These are phyloP conservation scores for Microtus pennsylvanicus DNA, from an alignment of 2,113 vertebrate species.

Conservation along the genomic window DNA sequence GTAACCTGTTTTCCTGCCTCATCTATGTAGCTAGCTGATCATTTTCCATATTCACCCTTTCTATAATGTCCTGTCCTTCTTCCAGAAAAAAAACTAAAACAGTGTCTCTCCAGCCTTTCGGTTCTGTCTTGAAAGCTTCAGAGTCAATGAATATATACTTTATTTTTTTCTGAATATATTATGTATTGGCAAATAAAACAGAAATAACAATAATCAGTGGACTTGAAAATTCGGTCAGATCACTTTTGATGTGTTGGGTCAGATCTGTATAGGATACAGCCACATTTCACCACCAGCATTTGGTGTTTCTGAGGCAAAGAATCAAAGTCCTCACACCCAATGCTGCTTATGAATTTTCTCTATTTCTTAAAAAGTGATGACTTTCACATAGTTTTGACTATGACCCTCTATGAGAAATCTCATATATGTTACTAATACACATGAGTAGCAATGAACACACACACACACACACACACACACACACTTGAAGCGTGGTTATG, in stretches of 20 bases:
- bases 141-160: not conserved
- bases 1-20: not conserved
- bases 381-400: not conserved
- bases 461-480: not conserved
- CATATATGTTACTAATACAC: not conserved
- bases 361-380: not conserved
- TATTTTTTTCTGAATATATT: not conserved
- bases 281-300: not conserved
- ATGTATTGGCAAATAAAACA: not conserved
- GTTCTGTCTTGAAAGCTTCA: conserved; percentile 25
- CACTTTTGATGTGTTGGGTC: conserved; percentile 17
- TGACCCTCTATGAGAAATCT: not conserved
- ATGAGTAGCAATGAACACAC: not conserved
- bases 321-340: not conserved
- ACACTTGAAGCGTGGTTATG: not conserved
- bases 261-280: not conserved
- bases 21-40: not conserved
- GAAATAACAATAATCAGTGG: conserved; percentile 16
- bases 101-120: not conserved
- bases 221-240: conserved; percentile 30
- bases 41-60: not conserved
- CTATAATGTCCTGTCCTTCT: conserved; percentile 23
- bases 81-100: conserved; percentile 25
- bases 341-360: not conserved
- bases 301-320: conserved; percentile 5